Evolutionary conservation across 2,113 vertebrate genomes (phyloP), one percentile per base, ranked within the genome.

Genomic region (Daboia siamensis): DNA sequence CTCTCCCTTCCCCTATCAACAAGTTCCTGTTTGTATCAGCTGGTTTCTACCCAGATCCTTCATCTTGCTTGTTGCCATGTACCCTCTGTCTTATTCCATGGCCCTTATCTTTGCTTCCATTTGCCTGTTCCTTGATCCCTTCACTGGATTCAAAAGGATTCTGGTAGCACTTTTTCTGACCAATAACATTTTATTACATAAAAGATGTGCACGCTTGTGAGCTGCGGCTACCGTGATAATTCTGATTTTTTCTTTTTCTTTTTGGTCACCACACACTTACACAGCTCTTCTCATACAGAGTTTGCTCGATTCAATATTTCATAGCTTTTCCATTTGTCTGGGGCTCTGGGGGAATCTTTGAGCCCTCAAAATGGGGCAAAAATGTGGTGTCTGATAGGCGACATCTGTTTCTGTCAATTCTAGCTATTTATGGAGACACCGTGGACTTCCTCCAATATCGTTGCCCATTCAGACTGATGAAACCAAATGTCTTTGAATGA

Each of bases 331-430:
- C 5, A 24, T 90, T 54, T 88, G 64, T 90, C 26, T 48, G 8
- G n/a, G 80, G 87, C 33, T 90, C 61, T 0, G 89, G 93, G 93
- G 94, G 92, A 93, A 48, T 7, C 17, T 0, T 29, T 90, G 44
- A 46, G 80, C 51, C 91, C 0, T 1, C 15, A 46, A 90, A 94
- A 85, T 64, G 0, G 57, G 87, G 86, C 51, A 33, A 94, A 91
- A 93, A 91, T 51, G 17, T 56, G 23, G 64, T 87, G 57, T 88
- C 88, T 88, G 87, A 55, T 86, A 33, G 39, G 61, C 74, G 74
- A 56, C 91, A 91, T 93, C 86, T 93, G 87, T 90, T 94, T 56
- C 87, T 56, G 74, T 89, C 51, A n/a, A 13, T 91, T 87, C 86
- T 74, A 91, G 87, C 51, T 94, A 57, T 86, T 91, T 86, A 86